These are phyloP conservation scores for Peribatodes rhomboidaria DNA, from an alignment of 2,888 invertebrate species.

Conservation along the genomic window DNA sequence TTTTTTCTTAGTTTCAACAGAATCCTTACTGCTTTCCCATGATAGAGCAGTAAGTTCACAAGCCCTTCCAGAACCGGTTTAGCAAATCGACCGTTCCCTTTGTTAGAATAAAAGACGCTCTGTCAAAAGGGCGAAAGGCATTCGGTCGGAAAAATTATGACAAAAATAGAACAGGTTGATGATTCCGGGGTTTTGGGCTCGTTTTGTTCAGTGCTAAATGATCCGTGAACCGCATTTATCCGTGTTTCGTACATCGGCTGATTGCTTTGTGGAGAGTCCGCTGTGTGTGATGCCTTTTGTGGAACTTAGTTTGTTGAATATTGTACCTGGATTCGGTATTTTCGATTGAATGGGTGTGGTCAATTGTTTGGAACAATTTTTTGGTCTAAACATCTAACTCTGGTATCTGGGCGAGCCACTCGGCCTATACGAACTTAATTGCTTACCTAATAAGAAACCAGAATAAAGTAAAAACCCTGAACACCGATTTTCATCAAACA, in stretches of 20 bases:
- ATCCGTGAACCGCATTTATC: slow-evolving; percentile 33
- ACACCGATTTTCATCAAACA: no score
- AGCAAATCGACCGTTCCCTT: slow-evolving; percentile 40
- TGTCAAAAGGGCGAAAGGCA: slow-evolving; percentile 42
- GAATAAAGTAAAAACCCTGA: no score
- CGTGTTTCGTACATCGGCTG: slow-evolving; percentile 27
- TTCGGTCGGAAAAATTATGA: slow-evolving; percentile 41
- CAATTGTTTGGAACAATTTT: neutral
- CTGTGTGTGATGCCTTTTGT: slow-evolving; percentile 25
- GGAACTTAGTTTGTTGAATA: slow-evolving; percentile 14
- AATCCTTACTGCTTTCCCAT: slow-evolving; percentile 6
- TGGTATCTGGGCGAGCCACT: no score
- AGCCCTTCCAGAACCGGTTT: slow-evolving; percentile 34
- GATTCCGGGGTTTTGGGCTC: slow-evolving; percentile 41
- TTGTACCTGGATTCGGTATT: slow-evolving; percentile 10
- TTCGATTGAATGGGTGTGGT: slow-evolving; percentile 13
- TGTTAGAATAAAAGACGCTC: slow-evolving; percentile 42
- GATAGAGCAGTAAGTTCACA: slow-evolving; percentile 24
- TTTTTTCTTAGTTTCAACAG: slow-evolving; percentile 2
- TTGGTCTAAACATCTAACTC: no score
- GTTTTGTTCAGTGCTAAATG: slow-evolving; percentile 37
- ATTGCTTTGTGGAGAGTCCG: slow-evolving; percentile 17
- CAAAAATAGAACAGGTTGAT: slow-evolving; percentile 42
- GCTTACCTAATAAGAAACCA: no score
- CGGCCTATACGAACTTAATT: no score